Percentiles rank a stretch among this genome's conserved stretches.
Conservation (phyloP, 2,113 vertebrate genomes). For the Tachysurus vachellii region DNA sequence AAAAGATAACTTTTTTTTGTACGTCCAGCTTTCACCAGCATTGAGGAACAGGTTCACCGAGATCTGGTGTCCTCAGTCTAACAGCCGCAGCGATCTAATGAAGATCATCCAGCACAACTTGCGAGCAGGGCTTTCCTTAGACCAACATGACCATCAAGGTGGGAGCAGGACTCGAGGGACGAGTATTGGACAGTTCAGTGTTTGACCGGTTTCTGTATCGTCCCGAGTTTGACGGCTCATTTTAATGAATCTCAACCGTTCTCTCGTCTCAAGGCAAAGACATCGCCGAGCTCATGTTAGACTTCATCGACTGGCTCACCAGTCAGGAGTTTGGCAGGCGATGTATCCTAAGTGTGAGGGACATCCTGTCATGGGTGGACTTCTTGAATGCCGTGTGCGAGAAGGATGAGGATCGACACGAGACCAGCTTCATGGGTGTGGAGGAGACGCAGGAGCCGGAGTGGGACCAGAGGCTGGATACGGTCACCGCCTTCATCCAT, state of each 20-base stretch:
- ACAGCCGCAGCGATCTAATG: constrained; percentile 82
- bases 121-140: constrained; percentile 76
- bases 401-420: constrained; percentile 63
- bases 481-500: constrained; percentile 85
- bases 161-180: neutral
- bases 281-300: constrained; percentile 88
- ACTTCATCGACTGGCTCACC: constrained; percentile 92
- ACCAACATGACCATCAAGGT: constrained; percentile 71
- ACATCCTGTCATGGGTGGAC: constrained; percentile 90
- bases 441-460: constrained; percentile 62
- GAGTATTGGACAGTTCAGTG: neutral
- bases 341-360: constrained; percentile 89
- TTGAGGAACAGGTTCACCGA: constrained; percentile 96
- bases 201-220: neutral
- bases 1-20: constrained; percentile 32
- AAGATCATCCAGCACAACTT: constrained; percentile 91
- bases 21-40: constrained; percentile 88
- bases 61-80: constrained; percentile 95
- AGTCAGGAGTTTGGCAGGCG: constrained; percentile 88
- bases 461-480: constrained; percentile 69
- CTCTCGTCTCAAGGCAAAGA: constrained; percentile 72
- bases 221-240: neutral
- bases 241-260: neutral
- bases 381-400: constrained; percentile 86
- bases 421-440: constrained; percentile 66